phyloP scores from a whole-genome alignment of 2,888 invertebrate species.

The Lithophane leautieri region DNA sequence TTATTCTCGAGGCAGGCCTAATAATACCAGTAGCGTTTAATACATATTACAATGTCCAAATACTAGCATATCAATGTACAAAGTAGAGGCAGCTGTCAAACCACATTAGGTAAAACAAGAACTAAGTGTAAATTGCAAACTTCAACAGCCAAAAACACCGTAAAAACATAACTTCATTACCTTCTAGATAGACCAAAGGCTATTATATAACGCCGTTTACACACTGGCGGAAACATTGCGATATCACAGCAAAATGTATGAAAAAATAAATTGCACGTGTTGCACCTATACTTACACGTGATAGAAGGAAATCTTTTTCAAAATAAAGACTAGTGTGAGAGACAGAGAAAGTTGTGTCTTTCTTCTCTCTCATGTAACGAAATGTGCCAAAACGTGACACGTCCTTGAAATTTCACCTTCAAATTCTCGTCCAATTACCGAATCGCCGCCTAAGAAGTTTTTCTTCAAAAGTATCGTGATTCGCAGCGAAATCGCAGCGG shows the following conservation, averaged over 20 bases:
- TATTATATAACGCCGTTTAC: conserved; percentile 22
- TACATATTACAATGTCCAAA: background rate
- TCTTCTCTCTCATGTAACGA: too few species aligned
- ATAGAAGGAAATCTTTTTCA: too few species aligned
- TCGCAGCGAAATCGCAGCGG: background rate
- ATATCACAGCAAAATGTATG: background rate
- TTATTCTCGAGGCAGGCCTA: too few species aligned
- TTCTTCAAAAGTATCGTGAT: background rate
- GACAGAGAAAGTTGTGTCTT: too few species aligned
- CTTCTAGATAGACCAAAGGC: conserved; percentile 20
- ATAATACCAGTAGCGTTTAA: too few species aligned
- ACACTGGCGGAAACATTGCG: background rate
- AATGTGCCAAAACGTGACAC: too few species aligned
- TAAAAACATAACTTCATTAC: conserved; percentile 42
- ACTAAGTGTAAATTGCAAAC: background rate
- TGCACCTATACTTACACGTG: too few species aligned
- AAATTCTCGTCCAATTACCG: too few species aligned
- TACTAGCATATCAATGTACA: background rate
- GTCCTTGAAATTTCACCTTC: too few species aligned
- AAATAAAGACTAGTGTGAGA: too few species aligned
- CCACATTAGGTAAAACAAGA: conserved; percentile 1
- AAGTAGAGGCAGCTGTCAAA: background rate
- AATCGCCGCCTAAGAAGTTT: too few species aligned
- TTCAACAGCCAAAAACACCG: conserved; percentile 16
- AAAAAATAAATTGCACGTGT: too few species aligned